Base-by-base conservation (phyloP, 2,888 invertebrate species). In the Teinopalpus imperialis region DNA sequence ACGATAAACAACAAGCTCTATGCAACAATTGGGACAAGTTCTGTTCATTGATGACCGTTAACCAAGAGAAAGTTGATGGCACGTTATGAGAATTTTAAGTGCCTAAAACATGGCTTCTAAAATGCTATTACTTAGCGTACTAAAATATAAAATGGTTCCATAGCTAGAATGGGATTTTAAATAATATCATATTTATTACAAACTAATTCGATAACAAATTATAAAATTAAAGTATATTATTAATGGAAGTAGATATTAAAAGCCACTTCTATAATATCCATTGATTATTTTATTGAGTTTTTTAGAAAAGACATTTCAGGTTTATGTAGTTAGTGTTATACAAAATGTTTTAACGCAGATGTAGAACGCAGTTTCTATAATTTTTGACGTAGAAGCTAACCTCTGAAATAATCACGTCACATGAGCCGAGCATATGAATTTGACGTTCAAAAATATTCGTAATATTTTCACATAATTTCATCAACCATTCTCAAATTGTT, bases 21-120 rank as follows among this genome's bases (percentile, higher is more conserved):
- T 16, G 29, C 14, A 29, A 40, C 44, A 57, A 53, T 54, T 57
- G 42, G 58, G 47, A 43, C 57, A 54, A 37, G 43, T 50, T 49
- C 41, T 45, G 32, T 48, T 48, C 48, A 30, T 27, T 48, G 53
- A 42, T 53, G 46, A 51, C 59, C 59, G 60, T 61, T 61, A 34
- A 57, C 13, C 35, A 27, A 50, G 63, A 55, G 61, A 63, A 63
- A 60, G 63, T 62, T 48, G 27, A 52, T 57, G 51, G 50, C 46
- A 52, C 52, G 49, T 48, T 31, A 42, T 42, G 43, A 48, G 56
- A 53, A 60, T 56, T 54, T 49, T 23, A 45, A 53, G 46, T 42
- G 34, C 32, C 40, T 30, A 56, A 18, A 36, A 42, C 13, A 26
- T 24, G n/a, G 8, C n/a, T 10, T 7, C 10, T 26, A 29, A 27